Evolutionary conservation across 1,140 invertebrate genomes (phyloP).

Genomic region (Helicoverpa armigera): DNA sequence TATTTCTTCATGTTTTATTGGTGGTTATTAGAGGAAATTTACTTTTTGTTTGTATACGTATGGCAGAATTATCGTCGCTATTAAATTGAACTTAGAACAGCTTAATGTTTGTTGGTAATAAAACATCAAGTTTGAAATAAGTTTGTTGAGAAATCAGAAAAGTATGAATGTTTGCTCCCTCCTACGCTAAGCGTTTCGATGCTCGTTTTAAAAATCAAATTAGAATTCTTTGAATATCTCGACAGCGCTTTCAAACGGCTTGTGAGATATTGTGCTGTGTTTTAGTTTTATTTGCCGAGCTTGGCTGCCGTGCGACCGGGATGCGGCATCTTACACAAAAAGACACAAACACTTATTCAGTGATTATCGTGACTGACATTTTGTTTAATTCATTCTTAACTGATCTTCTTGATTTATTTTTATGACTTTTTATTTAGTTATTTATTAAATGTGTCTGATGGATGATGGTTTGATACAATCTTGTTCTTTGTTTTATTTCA

Average conservation of each 20-base stretch:
- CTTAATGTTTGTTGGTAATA: not conserved
- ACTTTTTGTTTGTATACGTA: not conserved
- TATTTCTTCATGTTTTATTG: conserved; percentile 46
- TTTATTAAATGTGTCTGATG: not conserved
- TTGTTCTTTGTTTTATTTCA: not conserved
- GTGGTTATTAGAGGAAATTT: conserved; percentile 27
- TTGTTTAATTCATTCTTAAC: conserved; percentile 50
- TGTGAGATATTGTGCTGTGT: conserved; percentile 60
- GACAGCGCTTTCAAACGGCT: conserved; percentile 55
- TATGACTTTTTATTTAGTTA: conserved; percentile 7
- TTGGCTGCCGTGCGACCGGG: conserved; percentile 25
- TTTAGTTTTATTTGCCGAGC: conserved; percentile 53
- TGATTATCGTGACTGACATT: conserved; percentile 47
- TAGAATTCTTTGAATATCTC: conserved; percentile 68
- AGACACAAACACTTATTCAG: conserved; percentile 29
- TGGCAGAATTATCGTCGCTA: not conserved
- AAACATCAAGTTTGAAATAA: not conserved
- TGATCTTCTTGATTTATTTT: conserved; percentile 43
- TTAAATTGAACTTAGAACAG: not conserved
- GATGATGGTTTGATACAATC: not conserved
- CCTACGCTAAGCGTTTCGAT: conserved; percentile 59
- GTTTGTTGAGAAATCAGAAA: conserved; percentile 35
- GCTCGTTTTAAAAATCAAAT: conserved; percentile 64
- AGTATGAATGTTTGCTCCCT: conserved; percentile 53
- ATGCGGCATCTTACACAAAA: conserved; percentile 30